Conservation (phyloP, 2,797 vertebrate species). For the Lepilemur septentrionalis region DNA sequence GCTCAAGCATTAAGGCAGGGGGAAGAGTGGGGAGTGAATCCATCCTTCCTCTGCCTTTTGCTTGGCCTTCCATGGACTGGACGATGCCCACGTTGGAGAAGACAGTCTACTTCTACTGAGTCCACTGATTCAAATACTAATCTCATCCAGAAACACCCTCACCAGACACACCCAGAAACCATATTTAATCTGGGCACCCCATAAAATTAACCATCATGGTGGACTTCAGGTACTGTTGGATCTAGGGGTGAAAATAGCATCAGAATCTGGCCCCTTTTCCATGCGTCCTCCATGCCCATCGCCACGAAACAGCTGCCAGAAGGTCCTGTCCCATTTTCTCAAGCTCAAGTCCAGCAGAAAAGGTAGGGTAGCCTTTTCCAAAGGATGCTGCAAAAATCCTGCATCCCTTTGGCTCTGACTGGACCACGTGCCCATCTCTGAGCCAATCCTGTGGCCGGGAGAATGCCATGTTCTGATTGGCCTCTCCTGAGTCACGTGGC, state of each 20-base stretch:
- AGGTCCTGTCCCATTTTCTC: neutral
- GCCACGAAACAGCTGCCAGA: neutral
- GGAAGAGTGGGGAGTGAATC: fast-evolving
- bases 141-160: neutral
- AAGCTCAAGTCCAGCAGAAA: neutral
- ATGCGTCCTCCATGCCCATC: neutral
- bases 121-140: neutral
- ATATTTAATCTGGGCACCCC: neutral
- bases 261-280: neutral
- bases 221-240: neutral
- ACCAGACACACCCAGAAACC: neutral
- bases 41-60: neutral
- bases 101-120: neutral
- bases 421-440: neutral
- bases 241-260: neutral
- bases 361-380: neutral
- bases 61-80: neutral
- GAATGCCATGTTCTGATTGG: neutral
- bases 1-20: neutral
- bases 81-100: fast-evolving
- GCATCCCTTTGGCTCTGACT: neutral
- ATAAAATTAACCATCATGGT: neutral
- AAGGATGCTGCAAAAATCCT: neutral
- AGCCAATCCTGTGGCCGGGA: neutral
- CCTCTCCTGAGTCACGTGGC: neutral